Evolutionary conservation across 1,140 invertebrate genomes (phyloP), one percentile per base, ranked within the genome.

Genomic region (Contarinia nasturtii): DNA sequence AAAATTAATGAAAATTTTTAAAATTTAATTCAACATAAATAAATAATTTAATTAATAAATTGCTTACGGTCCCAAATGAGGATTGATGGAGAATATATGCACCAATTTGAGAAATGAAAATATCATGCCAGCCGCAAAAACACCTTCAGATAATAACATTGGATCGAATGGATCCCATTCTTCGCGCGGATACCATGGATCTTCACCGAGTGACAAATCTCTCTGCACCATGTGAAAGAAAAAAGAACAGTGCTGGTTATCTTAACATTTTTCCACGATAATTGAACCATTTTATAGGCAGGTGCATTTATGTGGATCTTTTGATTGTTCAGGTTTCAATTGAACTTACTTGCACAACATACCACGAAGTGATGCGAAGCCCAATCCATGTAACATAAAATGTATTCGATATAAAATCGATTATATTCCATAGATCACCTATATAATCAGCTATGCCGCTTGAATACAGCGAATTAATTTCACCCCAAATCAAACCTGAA

Each of bases 1-100:
- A 14, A 45, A 27, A n/a, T 15, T 12, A 22, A 14, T 17, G 12
- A 11, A n/a, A 22, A 20, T 20, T 21, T n/a, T n/a, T n/a, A n/a
- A n/a, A 42, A 17, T 42, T 42, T 42, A 2, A 42, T 15, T 42
- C 11, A 7, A n/a, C 20, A 2, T 10, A 42, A 7, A n/a, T 42
- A 17, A 11, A 10, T 17, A 44, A 12, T 22, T 10, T n/a, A n/a
- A n/a, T n/a, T n/a, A n/a, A n/a, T n/a, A n/a, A n/a, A 47, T 36
- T 61, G 81, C 82, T 10, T 94, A 67, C 0, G 91, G 90, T 46
- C 91, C 91, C 46, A 95, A 67, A 66, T 94, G 85, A 8, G 88
- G 90, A 68, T 92, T 93, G 38, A 95, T 86, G 43, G 88, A 92
- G 72, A 94, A 94, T 57, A 94, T 92, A 63, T 93, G 89, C 17